Evolutionary conservation across 2,113 vertebrate genomes (phyloP).

Genomic region (Hippocampus abdominalis): DNA sequence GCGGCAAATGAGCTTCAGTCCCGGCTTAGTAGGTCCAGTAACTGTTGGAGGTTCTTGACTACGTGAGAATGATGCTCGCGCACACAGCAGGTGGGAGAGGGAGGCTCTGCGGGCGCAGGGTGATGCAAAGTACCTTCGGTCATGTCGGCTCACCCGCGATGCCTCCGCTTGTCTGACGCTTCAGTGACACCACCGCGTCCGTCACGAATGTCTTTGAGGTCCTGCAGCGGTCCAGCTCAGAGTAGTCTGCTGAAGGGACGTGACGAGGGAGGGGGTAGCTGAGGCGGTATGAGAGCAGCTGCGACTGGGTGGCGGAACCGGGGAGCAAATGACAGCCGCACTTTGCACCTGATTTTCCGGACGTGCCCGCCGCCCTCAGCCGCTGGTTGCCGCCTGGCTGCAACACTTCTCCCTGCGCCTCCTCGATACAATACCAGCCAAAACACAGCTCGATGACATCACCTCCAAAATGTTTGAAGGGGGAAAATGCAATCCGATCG

Average conservation of each 20-base stretch:
- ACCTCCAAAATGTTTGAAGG: conserved; percentile 73
- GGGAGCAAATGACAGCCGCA: conserved; percentile 70
- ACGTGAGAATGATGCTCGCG: conserved; percentile 62
- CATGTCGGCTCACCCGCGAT: conserved; percentile 69
- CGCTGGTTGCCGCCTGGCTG: conserved; percentile 61
- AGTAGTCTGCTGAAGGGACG: conserved; percentile 43
- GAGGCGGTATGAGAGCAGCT: conserved; percentile 63
- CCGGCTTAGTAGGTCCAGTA: conserved; percentile 43
- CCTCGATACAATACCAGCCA: conserved; percentile 71
- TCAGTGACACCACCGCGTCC: conserved; percentile 64
- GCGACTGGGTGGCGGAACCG: conserved; percentile 67
- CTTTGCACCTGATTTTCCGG: conserved; percentile 77
- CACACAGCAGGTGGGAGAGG: conserved; percentile 53
- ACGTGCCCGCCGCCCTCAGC: conserved; percentile 61
- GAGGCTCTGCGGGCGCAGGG: conserved; percentile 62
- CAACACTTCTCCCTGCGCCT: conserved; percentile 57
- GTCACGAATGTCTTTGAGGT: conserved; percentile 48
- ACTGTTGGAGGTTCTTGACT: conserved; percentile 47
- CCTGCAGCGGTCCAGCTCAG: conserved; percentile 67
- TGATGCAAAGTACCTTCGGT: conserved; percentile 54
- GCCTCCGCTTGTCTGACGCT: conserved; percentile 49
- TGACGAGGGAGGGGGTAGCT: conserved; percentile 49
- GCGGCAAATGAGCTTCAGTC: conserved; percentile 36
- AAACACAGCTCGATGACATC: conserved; percentile 77
- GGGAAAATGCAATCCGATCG: conserved; percentile 72